Evolutionary conservation across 2,888 invertebrate genomes (phyloP), one percentile per base, ranked within the genome.

Genomic region (Leucoptera coffeella): DNA sequence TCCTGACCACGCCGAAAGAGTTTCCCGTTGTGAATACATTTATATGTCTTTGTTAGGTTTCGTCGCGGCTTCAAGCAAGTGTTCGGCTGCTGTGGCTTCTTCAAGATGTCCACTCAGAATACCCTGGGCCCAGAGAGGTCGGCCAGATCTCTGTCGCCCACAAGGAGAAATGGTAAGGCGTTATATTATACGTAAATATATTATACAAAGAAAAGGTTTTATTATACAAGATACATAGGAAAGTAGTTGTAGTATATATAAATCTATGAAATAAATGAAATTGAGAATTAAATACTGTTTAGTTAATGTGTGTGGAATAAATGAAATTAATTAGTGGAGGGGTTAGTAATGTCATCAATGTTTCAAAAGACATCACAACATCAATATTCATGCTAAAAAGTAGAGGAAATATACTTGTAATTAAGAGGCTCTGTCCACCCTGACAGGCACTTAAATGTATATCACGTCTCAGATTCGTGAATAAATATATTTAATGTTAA

Each of bases 11-110:
- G n/a, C n/a, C n/a, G 6, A 17, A 8, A 5, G 8, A 17, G 6
- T 25, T 10, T 13, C 7, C 8, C 17, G 22, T 30, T 1, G 8
- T 15, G 19, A 25, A 23, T 36, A 29, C 26, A n/a, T n/a, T n/a
- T n/a, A n/a, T n/a, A n/a, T n/a, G n/a, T n/a, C n/a, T n/a, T n/a
- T 59, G 57, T 12, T 59, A 93, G 94, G 54, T 95, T 95, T 60
- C 80, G 94, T 24, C 80, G 90, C 40, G 95, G 95, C 6, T 93
- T 95, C 62, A 86, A 87, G 46, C 85, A 89, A 53, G 86, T 92
- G 54, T 93, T 94, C 64, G 84, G 85, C 43, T 94, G 90, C 72
- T 85, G 90, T 43, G 80, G 89, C 13, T 76, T 80, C 11, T 72
- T 85, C 15, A 78, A 77, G 10, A 77, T 87, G 22, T 81, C 78